Evolutionary conservation across 2,888 invertebrate species (phyloP), one percentile per base, ranked within the genome.

Genomic region (Pedicia rivosa): DNA sequence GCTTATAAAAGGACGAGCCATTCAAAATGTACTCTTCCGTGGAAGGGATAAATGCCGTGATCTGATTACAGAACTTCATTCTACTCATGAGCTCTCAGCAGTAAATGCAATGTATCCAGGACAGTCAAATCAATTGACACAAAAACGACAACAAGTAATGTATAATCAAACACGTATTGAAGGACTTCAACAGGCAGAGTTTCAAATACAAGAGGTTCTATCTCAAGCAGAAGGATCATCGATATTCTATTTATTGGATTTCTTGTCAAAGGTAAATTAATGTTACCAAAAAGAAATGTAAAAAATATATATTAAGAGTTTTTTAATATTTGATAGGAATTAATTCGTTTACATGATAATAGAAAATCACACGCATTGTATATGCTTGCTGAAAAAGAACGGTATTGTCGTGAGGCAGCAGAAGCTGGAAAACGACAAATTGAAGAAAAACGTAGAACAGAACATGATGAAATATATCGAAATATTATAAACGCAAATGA

Each of bases 381-480:
- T 17, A 64, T 87, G 46, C 59, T 87, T 26, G 81, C 83, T 0
- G 83, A 86, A 49, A 66, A 80, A 20, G 79, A 84, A 48, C 68
- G 84, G 43, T 64, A 72, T 44, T 71, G 74, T 51, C 65, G 81
- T 1, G 87, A 88, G 55, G 83, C 86, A 0, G 75, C 72, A 7
- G 87, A 87, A 55, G 78, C 80, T 3, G 84, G 86, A 2, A 62
- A 76, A 34, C 61, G 84, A 14, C 84, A 88, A 55, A 68, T 70
- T 34, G 87, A 88, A 53, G 71, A 78, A 44, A 66, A 74, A 38
- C 62, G 79, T 26, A 63, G 83, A 5, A 55, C 70, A 6, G 78
- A 84, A 50, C 77, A 82, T 45, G 83, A 87, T 46, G 78, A 84
- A 55, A 74, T 87, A 53, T 87, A 83, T 52, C 75, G 74, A 54